Conservation (phyloP, 1,140 invertebrate species). For the Papilio polyxenes region DNA sequence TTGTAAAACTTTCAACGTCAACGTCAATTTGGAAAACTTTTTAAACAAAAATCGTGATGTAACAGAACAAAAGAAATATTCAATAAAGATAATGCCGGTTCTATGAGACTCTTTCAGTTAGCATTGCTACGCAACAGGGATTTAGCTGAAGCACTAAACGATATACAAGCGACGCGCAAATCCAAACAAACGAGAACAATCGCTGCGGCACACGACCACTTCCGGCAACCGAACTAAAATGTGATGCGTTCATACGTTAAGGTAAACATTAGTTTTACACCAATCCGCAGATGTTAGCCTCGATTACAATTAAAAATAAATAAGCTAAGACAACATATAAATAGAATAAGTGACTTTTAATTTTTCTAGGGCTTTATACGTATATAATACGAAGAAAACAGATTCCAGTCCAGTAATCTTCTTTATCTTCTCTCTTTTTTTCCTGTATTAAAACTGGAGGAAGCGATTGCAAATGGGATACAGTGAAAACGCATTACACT, state of each 20-base stretch:
- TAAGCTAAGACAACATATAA: neutral
- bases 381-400: too few species aligned
- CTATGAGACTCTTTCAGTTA: neutral
- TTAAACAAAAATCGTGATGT: too few species aligned
- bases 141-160: constrained; percentile 13
- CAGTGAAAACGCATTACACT: too few species aligned
- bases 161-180: constrained; percentile 20
- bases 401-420: too few species aligned
- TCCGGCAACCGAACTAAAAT: constrained; percentile 22
- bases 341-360: too few species aligned
- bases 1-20: too few species aligned
- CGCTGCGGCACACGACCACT: constrained; percentile 11
- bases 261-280: neutral
- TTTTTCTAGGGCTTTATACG: too few species aligned
- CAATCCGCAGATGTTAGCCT: neutral
- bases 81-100: neutral
- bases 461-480: too few species aligned
- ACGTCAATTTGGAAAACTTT: too few species aligned
- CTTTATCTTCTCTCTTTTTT: too few species aligned
- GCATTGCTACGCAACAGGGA: neutral
- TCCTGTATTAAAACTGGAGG: too few species aligned
- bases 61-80: neutral
- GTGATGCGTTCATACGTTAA: constrained; percentile 15
- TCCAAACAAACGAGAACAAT: constrained; percentile 23
- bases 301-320: neutral